Percentiles rank a stretch among this genome's conserved stretches.
These are phyloP conservation scores for Epistrophe grossulariae DNA, from an alignment of 2,888 invertebrate species.

Conservation along the genomic window DNA sequence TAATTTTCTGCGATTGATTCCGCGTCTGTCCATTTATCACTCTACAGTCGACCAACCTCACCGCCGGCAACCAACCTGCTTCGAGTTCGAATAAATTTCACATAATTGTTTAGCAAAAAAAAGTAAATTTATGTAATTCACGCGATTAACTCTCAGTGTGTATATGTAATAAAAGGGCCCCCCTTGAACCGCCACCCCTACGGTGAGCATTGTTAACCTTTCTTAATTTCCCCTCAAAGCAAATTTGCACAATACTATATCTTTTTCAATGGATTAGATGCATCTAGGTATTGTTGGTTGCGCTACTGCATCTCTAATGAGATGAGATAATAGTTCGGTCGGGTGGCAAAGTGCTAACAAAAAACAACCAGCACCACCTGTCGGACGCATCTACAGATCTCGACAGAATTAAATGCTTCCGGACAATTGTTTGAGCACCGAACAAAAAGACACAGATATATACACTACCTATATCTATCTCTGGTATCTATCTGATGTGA, in stretches of 20 bases:
- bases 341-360: constrained; percentile 38
- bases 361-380: constrained; percentile 59
- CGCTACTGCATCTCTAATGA: constrained; percentile 73
- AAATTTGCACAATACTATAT: constrained; percentile 64
- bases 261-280: constrained; percentile 5
- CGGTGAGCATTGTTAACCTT: constrained; percentile 43
- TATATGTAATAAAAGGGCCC: neutral
- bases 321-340: constrained; percentile 70
- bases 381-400: constrained; percentile 63
- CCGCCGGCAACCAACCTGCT: constrained; percentile 55
- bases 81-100: constrained; percentile 70
- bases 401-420: constrained; percentile 73
- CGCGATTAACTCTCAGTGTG: constrained; percentile 60
- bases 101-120: constrained; percentile 61
- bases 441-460: constrained; percentile 40
- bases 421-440: constrained; percentile 70
- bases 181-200: neutral
- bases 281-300: constrained; percentile 31
- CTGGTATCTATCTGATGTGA: constrained; percentile 18
- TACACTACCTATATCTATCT: constrained; percentile 36
- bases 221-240: constrained; percentile 65
- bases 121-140: constrained; percentile 68
- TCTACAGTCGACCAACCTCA: constrained; percentile 51
- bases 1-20: constrained; percentile 75
- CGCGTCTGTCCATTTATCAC: constrained; percentile 69